Base-by-base conservation (phyloP, 2,888 invertebrate species). In the Mesopsocus fuscifrons region DNA sequence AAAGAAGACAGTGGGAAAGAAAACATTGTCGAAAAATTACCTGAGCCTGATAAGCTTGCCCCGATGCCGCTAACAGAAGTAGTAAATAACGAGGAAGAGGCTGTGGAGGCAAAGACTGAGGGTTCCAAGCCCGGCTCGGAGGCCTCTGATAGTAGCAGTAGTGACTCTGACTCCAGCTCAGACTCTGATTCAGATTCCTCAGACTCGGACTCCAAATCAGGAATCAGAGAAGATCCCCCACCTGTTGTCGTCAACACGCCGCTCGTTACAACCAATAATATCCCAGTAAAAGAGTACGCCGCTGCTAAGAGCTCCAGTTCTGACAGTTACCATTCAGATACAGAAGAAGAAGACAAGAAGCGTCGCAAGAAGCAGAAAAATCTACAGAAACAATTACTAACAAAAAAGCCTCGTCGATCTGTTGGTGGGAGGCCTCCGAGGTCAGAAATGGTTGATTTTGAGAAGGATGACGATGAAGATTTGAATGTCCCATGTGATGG, bases 301-400 rank as follows among this genome's bases (percentile, higher is more conserved):
- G 20, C 38, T 4, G 13, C 38, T 4, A 15, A 20, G 21, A 20
- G 20, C 5, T 38, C 38, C 20, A 38, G 38, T 20, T 38, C 38
- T 15, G 38, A 38, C 18, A 38, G 38, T 11, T 38, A 38, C 21
- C 38, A 38, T 38, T 38, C 38, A 5, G 38, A 38, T 20, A 38
- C 38, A 20, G 38, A 38, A 17, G 38, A 38, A 11, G 38, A 38
- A 38, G 38, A 38, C 11, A 38, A 38, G 21, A 38, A 38, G 20
- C 17, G 38, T 18, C 15, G 38, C 18, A 38, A 38, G 18, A 38
- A 38, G 20, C 38, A 38, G 20, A 38, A 38, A 11, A 15, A 20
- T n/a, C 5, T 38, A 5, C 8, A 20, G 11, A 38, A 18, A 11
- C 15, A 18, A 20, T 20, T 18, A 20, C 11, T 38, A 20, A 38